Evolutionary conservation across 2,113 vertebrate species (phyloP), one percentile per base, ranked within the genome.

Genomic region (Platichthys flesus): DNA sequence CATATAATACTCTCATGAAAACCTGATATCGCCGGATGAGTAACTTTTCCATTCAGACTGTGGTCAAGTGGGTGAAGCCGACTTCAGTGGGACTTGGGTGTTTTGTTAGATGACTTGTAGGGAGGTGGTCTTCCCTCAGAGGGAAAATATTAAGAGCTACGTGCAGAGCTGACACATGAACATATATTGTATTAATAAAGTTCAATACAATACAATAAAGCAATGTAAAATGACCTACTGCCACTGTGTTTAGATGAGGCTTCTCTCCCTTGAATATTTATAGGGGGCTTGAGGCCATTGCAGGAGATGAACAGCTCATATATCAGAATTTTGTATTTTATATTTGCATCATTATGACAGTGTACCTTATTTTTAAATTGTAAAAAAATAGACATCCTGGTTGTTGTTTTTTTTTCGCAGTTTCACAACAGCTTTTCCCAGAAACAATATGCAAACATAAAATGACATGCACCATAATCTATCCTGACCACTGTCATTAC

Each of bases 1-100:
- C 42, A 58, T 37, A 23, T 60, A 52, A 37, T 49, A 56, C 58
- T 57, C 40, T 57, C 16, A 37, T 58, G 26, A 74, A 74, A 72
- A 62, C 35, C 60, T 49, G 7, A 20, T 9, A 54, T 49, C 49
- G 12, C 35, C 47, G 45, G n/a, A 61, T 37, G 18, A 62, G 35
- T 58, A 56, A 28, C 24, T 23, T 9, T 10, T 71, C 37, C 16
- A 63, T 37, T 49, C 52, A 18, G 15, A 18, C 40, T 56, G 20
- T 4, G 37, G 31, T 20, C 63, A 85, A 12, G 5, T 40, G 31
- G 47, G 4, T 49, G 56, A 16, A 40, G 47, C 42, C 67, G 0
- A 2, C 68, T 26, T 66, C 55, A 73, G 2, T 76, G 60, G 63
- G 68, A 69, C 23, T 54, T 42, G 31, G 15, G 26, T 66, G 28